Conservation (phyloP, 2,113 vertebrate species). For the Seriola aureovittata region DNA sequence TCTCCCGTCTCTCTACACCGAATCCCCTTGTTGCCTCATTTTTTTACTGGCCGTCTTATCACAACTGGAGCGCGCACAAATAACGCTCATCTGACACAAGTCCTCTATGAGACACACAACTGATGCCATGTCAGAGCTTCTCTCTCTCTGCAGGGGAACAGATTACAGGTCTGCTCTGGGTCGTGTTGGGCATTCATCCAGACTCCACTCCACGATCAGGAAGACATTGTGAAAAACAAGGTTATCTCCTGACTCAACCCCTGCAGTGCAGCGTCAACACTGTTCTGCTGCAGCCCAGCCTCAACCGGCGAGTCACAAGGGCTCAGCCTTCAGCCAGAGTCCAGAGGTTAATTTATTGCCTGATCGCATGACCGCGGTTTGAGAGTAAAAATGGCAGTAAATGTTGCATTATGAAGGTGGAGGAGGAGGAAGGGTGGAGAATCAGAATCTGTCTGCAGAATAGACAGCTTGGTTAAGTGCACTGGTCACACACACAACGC, state of each 20-base stretch:
- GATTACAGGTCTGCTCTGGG: slow-evolving; percentile 31
- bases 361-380: slow-evolving; percentile 76
- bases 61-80: slow-evolving; percentile 17
- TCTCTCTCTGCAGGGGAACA: slow-evolving; percentile 24
- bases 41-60: slow-evolving; percentile 40
- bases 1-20: slow-evolving; percentile 26
- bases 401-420: slow-evolving; percentile 71
- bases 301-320: slow-evolving; percentile 71
- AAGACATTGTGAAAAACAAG: slow-evolving; percentile 73
- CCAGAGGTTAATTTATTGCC: slow-evolving; percentile 78
- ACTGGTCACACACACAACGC: slow-evolving; percentile 73
- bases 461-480: slow-evolving; percentile 69
- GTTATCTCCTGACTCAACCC: slow-evolving; percentile 78
- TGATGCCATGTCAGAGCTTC: slow-evolving; percentile 3
- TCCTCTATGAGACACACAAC: slow-evolving; percentile 7
- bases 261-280: slow-evolving; percentile 62
- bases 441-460: slow-evolving; percentile 51
- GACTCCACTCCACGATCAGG: slow-evolving; percentile 48
- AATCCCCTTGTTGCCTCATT: slow-evolving; percentile 41
- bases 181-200: slow-evolving; percentile 43
- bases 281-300: slow-evolving; percentile 50
- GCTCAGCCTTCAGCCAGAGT: slow-evolving; percentile 60
- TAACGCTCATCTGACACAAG: slow-evolving; percentile 25
- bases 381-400: slow-evolving; percentile 76
- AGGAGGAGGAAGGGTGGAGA: slow-evolving; percentile 47